Base-by-base conservation (phyloP, 2,797 vertebrate genomes). In the Sebastiscus albofasciatus region DNA sequence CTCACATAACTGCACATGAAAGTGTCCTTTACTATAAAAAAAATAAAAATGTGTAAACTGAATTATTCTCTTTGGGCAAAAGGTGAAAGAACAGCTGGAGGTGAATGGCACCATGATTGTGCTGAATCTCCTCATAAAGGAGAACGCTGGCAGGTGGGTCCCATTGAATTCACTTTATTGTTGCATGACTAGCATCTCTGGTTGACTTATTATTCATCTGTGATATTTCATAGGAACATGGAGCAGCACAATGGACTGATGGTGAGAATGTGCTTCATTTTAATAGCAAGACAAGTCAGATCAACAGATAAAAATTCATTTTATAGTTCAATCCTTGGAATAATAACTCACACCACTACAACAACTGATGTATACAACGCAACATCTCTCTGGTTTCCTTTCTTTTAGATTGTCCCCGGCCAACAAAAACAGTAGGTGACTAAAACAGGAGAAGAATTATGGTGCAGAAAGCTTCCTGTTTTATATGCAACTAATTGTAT, bases 11-110 rank as follows among this genome's bases (percentile, higher is more conserved):
- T 55, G 6, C 11, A 52, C 6, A 42, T 39, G 1, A 64, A 56
- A 58, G 11, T 2, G 7, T 8, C 2, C 1, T 67, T 8, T 4
- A 14, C 0, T n/a, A 6, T 6, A 29, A 8, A 31, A 46, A 52
- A 5, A 69, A 29, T 4, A 4, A 6, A 10, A 16, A 18, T 18
- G 1, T 75, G 20, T 6, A 20, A 3, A 49, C 2, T 72, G 7
- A 42, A 4, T 27, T 27, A 1, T 70, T 76, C 0, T 82, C 24
- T 68, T 64, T 14, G 54, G 46, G 14, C 10, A 31, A 76, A 77
- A 95, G 94, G 73, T 93, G 14, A 89, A 79, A 33, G 22, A 84
- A 8, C 70, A 24, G 24, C 89, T 95, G 46, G 72, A 87, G 29
- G 70, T 49, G 29, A 89, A 85, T 42, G 1, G 1, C 0, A 91